Conservation (phyloP, 2,797 vertebrate genomes). For the Phylloscopus collybita region DNA sequence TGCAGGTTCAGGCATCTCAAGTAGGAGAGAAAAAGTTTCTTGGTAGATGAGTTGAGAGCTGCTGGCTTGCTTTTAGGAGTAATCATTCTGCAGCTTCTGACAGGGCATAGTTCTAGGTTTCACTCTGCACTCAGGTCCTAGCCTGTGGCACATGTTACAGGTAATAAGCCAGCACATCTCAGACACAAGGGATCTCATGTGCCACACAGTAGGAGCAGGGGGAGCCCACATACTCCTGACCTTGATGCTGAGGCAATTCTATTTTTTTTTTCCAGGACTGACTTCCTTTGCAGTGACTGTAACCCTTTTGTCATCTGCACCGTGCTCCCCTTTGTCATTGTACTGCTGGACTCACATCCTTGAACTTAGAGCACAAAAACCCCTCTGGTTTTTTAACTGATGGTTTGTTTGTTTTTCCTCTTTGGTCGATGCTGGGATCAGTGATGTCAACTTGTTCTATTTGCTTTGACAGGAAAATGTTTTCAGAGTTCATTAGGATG, state of each 20-base stretch:
- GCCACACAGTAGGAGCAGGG: not conserved
- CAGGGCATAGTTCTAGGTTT: not conserved
- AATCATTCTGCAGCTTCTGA: not conserved
- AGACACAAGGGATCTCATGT: not conserved
- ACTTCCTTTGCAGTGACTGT: not conserved
- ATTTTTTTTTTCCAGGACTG: not conserved
- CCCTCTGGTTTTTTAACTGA: conserved; percentile 51
- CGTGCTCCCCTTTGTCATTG: conserved; percentile 34
- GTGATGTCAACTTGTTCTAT: conserved; percentile 68
- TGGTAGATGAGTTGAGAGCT: not conserved
- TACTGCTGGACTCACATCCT: conserved; percentile 45
- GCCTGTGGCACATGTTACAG: not conserved
- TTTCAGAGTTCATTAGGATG: conserved; percentile 74
- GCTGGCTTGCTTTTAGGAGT: not conserved
- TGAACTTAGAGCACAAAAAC: conserved; percentile 50
- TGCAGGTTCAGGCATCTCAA: not conserved
- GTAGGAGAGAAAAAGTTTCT: not conserved
- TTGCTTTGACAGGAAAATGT: conserved; percentile 73
- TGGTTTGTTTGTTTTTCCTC: conserved; percentile 65
- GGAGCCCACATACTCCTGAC: not conserved
- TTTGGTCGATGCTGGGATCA: conserved; percentile 69
- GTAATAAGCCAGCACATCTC: not conserved
- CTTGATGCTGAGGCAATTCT: not conserved
- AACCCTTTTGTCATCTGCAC: conserved; percentile 39
- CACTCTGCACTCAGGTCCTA: not conserved